Evolutionary conservation across 2,797 vertebrate genomes (phyloP).

Genomic region (Ctenochaetus hawaiiensis): DNA sequence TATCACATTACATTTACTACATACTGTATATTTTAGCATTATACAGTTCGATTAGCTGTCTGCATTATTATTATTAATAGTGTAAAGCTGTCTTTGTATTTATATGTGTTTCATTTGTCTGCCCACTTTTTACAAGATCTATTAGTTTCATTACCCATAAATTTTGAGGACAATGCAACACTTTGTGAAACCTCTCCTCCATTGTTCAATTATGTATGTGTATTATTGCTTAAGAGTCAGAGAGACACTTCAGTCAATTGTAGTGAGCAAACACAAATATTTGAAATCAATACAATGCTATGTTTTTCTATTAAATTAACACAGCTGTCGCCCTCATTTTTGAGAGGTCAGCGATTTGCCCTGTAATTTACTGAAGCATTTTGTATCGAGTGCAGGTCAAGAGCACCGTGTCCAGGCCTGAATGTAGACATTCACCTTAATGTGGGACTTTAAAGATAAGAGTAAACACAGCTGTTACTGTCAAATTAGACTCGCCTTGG

Average conservation of each 20-base stretch:
- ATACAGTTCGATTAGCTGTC: not conserved
- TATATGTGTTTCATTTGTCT: conserved; percentile 4
- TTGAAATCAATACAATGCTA: conserved; percentile 31
- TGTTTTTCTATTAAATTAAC: conserved; percentile 26
- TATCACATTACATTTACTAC: not conserved
- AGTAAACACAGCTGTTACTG: conserved; percentile 6
- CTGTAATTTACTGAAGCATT: not conserved
- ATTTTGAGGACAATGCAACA: conserved; percentile 21
- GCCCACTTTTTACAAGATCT: conserved; percentile 6
- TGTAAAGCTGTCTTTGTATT: not conserved
- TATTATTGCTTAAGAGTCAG: conserved; percentile 32
- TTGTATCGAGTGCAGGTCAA: not conserved
- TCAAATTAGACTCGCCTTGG: conserved; percentile 26
- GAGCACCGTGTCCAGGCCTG: not conserved
- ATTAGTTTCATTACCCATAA: conserved; percentile 22
- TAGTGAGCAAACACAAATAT: conserved; percentile 24
- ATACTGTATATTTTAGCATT: not conserved
- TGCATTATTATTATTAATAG: conserved; percentile 3
- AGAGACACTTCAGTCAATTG: conserved; percentile 23
- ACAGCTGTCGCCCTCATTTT: not conserved
- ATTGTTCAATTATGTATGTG: conserved; percentile 31
- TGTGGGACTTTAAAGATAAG: conserved; percentile 16
- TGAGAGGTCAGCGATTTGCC: not conserved
- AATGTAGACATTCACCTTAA: not conserved
- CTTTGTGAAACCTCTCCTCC: conserved; percentile 10